These are phyloP conservation scores for Eulemur mongoz DNA, from an alignment of 2,797 vertebrate species.

Conservation along the genomic window DNA sequence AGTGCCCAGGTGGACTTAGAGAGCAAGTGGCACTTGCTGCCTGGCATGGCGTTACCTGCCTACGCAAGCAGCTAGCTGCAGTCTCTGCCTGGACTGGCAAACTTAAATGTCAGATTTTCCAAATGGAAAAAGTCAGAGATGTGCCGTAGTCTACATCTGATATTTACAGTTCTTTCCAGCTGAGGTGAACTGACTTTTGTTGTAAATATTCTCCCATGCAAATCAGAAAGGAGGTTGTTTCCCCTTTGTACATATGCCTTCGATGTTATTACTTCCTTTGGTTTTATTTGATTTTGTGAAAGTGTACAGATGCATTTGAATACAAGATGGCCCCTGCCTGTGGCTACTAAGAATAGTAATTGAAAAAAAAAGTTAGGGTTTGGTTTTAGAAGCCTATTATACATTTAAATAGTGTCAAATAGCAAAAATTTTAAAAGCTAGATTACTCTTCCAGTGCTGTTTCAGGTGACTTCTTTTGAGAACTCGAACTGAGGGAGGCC, in stretches of 20 bases:
- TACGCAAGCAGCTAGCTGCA: neutral
- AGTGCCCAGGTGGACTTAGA: neutral
- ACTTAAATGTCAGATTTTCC: slow-evolving; percentile 64
- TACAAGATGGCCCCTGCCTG: neutral
- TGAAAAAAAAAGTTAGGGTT: neutral
- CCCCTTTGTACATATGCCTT: neutral
- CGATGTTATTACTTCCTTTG: slow-evolving; percentile 41
- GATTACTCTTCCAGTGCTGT: neutral
- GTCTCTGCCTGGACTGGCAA: neutral
- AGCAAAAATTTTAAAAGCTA: neutral
- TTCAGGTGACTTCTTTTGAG: neutral
- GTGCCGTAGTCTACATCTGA: neutral
- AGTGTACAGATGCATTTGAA: neutral
- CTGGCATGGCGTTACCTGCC: neutral
- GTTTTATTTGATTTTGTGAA: slow-evolving; percentile 50
- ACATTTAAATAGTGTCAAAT: neutral
- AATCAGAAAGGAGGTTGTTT: neutral
- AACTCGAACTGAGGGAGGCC: neutral
- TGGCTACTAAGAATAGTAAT: slow-evolving; percentile 24
- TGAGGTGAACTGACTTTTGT: slow-evolving; percentile 49
- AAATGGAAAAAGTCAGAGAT: slow-evolving; percentile 1
- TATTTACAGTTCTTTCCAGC: slow-evolving; percentile 64
- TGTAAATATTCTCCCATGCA: slow-evolving; percentile 53
- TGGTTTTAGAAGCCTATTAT: neutral
- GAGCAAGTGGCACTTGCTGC: neutral